Percentiles rank a stretch among this genome's conserved stretches.
These are phyloP conservation scores for Theocolax elegans DNA, from an alignment of 1,140 invertebrate species.

Conservation along the genomic window DNA sequence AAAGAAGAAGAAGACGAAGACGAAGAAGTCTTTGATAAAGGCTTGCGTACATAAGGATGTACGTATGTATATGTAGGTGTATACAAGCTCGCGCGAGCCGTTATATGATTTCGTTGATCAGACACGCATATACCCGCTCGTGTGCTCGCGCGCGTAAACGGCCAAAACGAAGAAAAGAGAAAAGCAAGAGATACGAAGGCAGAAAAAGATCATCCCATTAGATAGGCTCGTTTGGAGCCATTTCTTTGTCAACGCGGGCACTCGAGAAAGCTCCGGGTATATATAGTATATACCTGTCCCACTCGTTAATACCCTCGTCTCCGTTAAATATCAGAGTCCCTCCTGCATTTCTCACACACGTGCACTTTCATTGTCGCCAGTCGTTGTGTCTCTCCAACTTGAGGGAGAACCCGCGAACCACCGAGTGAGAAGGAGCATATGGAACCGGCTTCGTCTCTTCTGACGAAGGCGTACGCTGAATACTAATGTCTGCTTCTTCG, in stretches of 20 bases:
- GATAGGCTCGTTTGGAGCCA: not conserved
- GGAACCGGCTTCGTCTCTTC: no score
- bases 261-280: not conserved
- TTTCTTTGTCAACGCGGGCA: conserved; percentile 34
- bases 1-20: not conserved
- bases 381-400: no score
- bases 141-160: no score
- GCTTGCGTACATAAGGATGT: not conserved
- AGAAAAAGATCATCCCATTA: conserved; percentile 34
- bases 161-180: no score
- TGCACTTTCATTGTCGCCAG: conserved; percentile 10
- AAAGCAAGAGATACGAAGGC: no score
- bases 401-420: no score
- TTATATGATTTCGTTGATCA: not conserved
- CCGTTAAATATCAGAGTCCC: conserved; percentile 7
- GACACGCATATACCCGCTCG: not conserved
- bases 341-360: not conserved
- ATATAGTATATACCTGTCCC: conserved; percentile 15
- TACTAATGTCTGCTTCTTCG: conserved; percentile 22
- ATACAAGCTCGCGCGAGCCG: not conserved
- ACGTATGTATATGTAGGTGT: no score
- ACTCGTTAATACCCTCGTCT: conserved; percentile 20
- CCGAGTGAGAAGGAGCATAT: no score
- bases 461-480: conserved; percentile 5
- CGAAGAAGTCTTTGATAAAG: not conserved